These are phyloP conservation scores for Lycaena phlaeas DNA, from an alignment of 2,888 invertebrate species.

Conservation along the genomic window DNA sequence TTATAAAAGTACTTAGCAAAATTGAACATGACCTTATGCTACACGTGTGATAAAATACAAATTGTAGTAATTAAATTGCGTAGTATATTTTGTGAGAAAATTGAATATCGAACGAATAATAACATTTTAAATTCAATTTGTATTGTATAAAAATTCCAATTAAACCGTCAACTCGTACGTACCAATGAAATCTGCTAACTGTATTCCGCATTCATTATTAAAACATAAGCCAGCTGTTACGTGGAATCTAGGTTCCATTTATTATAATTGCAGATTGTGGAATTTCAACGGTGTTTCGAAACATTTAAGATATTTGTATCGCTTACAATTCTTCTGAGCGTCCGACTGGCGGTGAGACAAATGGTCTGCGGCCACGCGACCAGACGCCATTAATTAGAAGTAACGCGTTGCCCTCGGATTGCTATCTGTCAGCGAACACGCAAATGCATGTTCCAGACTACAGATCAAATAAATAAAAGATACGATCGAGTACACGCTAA, in stretches of 20 bases:
- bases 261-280: slow-evolving; percentile 54
- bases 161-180: slow-evolving; percentile 5
- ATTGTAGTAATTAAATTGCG: not conserved
- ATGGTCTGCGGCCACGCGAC: slow-evolving; percentile 60
- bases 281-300: slow-evolving; percentile 48
- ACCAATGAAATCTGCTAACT: slow-evolving; percentile 6
- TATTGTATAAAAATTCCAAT: slow-evolving; percentile 1
- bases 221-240: slow-evolving; percentile 28
- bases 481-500: slow-evolving; percentile 11
- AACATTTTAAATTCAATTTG: not conserved
- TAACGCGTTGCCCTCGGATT: slow-evolving; percentile 53
- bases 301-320: slow-evolving; percentile 63
- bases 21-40: no score
- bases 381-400: slow-evolving; percentile 59
- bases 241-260: slow-evolving; percentile 43
- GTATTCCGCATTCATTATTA: slow-evolving; percentile 14
- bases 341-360: slow-evolving; percentile 56
- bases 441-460: slow-evolving; percentile 38
- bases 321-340: slow-evolving; percentile 65
- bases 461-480: slow-evolving; percentile 20
- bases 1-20: no score
- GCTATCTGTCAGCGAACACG: slow-evolving; percentile 62
- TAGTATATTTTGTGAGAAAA: not conserved
- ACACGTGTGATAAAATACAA: no score
- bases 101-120: not conserved